phyloP scores from a whole-genome alignment of 2,888 invertebrate species.

The Gasteruption jaculator region DNA sequence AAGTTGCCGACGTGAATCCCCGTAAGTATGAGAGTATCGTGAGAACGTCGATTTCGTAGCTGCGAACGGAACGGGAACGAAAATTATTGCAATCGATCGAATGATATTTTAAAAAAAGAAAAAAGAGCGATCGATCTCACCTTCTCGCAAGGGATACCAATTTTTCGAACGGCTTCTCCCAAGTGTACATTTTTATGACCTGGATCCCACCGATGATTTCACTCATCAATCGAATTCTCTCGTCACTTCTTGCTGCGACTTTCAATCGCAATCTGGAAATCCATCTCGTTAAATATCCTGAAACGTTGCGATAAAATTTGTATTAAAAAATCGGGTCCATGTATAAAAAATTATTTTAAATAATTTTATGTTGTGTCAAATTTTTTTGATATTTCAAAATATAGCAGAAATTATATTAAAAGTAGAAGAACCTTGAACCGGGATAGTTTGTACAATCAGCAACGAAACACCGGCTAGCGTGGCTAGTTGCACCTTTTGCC shows the following conservation, averaged over 20 bases:
- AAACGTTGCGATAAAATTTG: no score
- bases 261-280: slow-evolving; percentile 51
- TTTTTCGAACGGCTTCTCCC: slow-evolving; percentile 74
- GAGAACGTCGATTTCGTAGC: slow-evolving; percentile 67
- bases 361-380: not conserved
- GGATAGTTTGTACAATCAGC: slow-evolving; percentile 55
- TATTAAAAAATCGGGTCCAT: no score
- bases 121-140: no score
- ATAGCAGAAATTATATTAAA: not conserved
- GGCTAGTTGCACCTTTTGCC: slow-evolving; percentile 55
- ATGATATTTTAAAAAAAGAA: not conserved
- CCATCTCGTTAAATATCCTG: slow-evolving; percentile 53
- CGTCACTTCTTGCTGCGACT: slow-evolving; percentile 60
- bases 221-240: slow-evolving; percentile 73
- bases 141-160: slow-evolving; percentile 64
- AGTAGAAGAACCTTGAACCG: slow-evolving; percentile 51
- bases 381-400: slow-evolving; percentile 1
- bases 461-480: slow-evolving; percentile 61
- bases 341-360: not conserved
- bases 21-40: slow-evolving; percentile 64
- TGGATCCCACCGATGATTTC: slow-evolving; percentile 76
- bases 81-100: slow-evolving; percentile 1
- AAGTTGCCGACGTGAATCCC: slow-evolving; percentile 60
- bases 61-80: slow-evolving; percentile 43
- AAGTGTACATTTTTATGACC: slow-evolving; percentile 84